phyloP scores from a whole-genome alignment of 2,113 vertebrate species.

The Nothocercus julius region DNA sequence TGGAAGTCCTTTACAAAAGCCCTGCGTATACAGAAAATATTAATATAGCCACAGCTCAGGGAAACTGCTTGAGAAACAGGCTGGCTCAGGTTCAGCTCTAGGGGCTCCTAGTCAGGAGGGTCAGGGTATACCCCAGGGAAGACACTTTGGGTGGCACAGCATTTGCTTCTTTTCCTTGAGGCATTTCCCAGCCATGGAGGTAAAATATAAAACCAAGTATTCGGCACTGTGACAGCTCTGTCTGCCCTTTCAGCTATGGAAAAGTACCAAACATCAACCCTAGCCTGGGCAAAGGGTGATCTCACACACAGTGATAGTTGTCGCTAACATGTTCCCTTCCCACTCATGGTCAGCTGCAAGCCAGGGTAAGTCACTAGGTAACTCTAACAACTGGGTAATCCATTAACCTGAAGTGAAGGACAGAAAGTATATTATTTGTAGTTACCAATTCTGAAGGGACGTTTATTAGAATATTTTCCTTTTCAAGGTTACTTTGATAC shows the following conservation, averaged over 20 bases:
- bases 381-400: conserved; percentile 40
- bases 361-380: conserved; percentile 10
- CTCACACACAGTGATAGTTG: accelerated
- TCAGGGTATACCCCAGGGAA: background rate
- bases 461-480: background rate
- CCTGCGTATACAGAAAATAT: background rate
- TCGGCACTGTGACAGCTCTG: background rate
- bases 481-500: background rate
- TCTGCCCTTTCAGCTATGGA: conserved; percentile 12
- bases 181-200: conserved; percentile 15
- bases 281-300: background rate
- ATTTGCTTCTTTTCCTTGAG: conserved; percentile 17
- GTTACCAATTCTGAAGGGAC: background rate
- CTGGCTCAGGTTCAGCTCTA: background rate
- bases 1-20: background rate
- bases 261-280: conserved; percentile 35
- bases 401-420: conserved; percentile 3
- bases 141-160: background rate
- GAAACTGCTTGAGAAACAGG: background rate
- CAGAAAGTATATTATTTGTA: background rate
- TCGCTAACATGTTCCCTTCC: background rate
- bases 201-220: conserved; percentile 8
- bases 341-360: background rate
- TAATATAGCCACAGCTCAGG: background rate
- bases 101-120: background rate